Base-by-base conservation (phyloP, 2,888 invertebrate genomes). In the Scaptomyza cyrtandrae region DNA sequence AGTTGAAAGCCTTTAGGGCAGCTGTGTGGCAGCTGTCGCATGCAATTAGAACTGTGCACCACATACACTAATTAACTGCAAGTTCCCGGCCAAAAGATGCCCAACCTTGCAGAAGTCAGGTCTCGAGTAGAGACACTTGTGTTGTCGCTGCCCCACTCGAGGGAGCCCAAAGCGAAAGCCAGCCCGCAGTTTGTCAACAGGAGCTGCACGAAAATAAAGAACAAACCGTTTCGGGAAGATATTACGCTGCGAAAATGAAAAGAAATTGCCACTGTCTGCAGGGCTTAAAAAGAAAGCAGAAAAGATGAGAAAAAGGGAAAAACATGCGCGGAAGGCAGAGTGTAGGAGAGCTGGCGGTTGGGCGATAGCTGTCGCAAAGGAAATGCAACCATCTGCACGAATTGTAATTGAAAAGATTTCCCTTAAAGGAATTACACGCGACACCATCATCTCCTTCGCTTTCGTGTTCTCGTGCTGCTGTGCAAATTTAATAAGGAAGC, bases 381-480 rank as follows among this genome's bases (percentile, higher is more conserved):
- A 83, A 88, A 78, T 71, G 81, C 87, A 81, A 78, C 85, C 88
- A 88, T 87, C 88, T 88, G 88, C 88, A 88, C 78, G 86, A 88
- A 87, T 85, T 78, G 85, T 87, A 88, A 88, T 88, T 88, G 88
- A 88, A 88, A 88, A 88, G 87, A 88, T 87, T 88, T 88, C 82
- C 86, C 88, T 86, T 83, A 75, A 86, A 85, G 88, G 81, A 84
- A 88, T 88, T 73, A 77, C 86, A 75, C 57, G 75, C 74, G 78
- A 70, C 60, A 57, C 35, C 50, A 24, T 59, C 10, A 10, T 9
- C 41, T 16, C 57, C 65, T 64, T 66, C 71, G 58, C 70, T 56
- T 33, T 6, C 33, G 0, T 1, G 10, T 33, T 9, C 33, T 10
- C 2, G 67, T 24, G 61, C 52, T 63, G 16, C 41, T 41, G 41